Conservation (phyloP, 1,140 invertebrate genomes). For the Steinernema feltiae region DNA sequence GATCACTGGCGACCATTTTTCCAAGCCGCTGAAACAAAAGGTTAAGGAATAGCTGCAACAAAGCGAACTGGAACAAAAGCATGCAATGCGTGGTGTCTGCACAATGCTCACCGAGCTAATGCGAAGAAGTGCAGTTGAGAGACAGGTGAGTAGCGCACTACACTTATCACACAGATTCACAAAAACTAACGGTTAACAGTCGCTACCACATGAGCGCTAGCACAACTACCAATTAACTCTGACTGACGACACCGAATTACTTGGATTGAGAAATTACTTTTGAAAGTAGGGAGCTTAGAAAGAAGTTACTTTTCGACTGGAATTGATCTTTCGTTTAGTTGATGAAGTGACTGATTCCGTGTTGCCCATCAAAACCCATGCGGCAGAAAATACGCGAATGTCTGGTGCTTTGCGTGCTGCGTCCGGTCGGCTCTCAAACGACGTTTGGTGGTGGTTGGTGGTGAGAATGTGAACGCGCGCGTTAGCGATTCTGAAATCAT, state of each 20-base stretch:
- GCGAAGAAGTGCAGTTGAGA: not conserved
- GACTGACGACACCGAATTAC: not conserved
- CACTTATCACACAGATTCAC: not conserved
- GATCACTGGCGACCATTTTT: slow-evolving; percentile 4
- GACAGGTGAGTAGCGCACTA: not conserved
- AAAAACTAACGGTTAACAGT: not conserved
- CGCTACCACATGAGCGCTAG: not conserved
- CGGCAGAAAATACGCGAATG: not conserved
- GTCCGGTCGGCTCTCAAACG: not conserved
- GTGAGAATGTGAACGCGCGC: not conserved
- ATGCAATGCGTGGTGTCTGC: not conserved
- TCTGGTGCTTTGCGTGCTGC: not conserved
- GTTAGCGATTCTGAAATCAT: not conserved
- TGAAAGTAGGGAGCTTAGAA: not conserved
- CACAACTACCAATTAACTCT: not conserved
- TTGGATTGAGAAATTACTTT: not conserved
- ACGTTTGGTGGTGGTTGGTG: not conserved
- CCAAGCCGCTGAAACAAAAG: not conserved
- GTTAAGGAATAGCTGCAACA: not conserved
- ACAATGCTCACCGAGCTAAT: not conserved
- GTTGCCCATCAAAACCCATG: slow-evolving; percentile 13
- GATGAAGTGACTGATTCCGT: not conserved
- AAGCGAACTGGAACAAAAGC: not conserved
- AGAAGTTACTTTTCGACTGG: slow-evolving; percentile 10
- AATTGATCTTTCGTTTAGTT: slow-evolving; percentile 1